Evolutionary conservation across 2,113 vertebrate genomes (phyloP).

Genomic region (Mormyrus lacerda): DNA sequence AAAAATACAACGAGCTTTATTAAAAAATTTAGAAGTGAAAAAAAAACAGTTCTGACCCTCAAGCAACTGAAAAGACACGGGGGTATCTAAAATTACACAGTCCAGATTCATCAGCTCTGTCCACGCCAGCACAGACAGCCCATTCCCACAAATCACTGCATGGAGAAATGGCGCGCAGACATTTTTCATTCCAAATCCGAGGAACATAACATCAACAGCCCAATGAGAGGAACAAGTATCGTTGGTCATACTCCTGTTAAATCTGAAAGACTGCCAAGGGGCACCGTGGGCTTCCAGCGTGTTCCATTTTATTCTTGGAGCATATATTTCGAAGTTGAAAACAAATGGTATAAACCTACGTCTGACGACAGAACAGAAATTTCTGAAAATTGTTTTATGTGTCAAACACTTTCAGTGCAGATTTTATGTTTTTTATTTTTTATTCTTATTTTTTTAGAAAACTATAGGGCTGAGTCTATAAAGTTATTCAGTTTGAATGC

Average conservation of each 20-base stretch:
- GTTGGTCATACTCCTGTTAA: constrained; percentile 1
- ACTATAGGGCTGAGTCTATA: no score
- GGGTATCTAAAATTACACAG: constrained; percentile 32
- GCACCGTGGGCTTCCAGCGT: constrained; percentile 6
- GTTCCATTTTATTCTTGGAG: constrained; percentile 24
- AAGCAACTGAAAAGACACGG: constrained; percentile 25
- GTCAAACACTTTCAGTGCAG: not conserved
- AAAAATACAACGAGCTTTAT: not conserved
- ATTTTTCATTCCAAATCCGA: not conserved
- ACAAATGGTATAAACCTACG: constrained; percentile 1
- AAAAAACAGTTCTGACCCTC: not conserved
- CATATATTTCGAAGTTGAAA: not conserved
- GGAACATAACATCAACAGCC: constrained; percentile 17
- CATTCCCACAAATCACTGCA: constrained; percentile 22
- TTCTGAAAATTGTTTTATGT: not conserved
- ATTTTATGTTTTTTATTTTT: not conserved
- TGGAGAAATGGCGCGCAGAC: not conserved
- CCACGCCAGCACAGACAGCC: constrained; percentile 24
- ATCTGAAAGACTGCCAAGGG: constrained; percentile 8
- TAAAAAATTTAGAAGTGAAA: not conserved
- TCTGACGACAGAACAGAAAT: constrained; percentile 11
- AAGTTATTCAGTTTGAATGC: not conserved
- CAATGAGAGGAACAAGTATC: not conserved
- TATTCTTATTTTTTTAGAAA: not conserved
- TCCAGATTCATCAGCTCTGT: constrained; percentile 26